phyloP scores from a whole-genome alignment of 1,140 invertebrate genomes.

The Heliconius eleuchia region DNA sequence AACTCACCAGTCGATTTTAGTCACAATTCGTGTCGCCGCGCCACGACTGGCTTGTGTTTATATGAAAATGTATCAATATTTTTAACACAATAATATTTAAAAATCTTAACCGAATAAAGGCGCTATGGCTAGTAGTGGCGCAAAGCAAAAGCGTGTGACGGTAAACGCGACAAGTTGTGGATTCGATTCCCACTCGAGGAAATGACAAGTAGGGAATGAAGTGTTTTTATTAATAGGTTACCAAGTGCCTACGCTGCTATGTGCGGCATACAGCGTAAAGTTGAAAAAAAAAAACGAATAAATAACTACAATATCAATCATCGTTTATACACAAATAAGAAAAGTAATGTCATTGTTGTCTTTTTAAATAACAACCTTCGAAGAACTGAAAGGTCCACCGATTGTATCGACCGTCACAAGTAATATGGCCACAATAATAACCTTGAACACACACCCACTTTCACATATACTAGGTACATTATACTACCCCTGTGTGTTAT shows the following conservation, averaged over 20 bases:
- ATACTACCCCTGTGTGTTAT: constrained; percentile 23
- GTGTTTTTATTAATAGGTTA: too few relatives aligned
- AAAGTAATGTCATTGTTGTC: constrained; percentile 2
- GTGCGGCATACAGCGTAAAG: neutral
- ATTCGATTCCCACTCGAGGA: too few relatives aligned
- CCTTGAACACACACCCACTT: constrained; percentile 62
- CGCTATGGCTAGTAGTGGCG: too few relatives aligned
- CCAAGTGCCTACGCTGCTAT: neutral
- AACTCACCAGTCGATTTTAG: too few relatives aligned
- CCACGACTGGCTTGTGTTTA: too few relatives aligned
- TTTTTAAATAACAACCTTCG: constrained; percentile 24
- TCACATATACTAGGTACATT: constrained; percentile 47
- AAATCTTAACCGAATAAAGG: too few relatives aligned
- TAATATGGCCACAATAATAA: constrained; percentile 46
- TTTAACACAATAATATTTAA: too few relatives aligned
- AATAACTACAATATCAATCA: neutral
- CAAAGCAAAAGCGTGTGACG: too few relatives aligned
- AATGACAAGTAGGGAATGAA: too few relatives aligned
- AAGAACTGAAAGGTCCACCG: constrained; percentile 23
- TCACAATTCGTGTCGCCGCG: too few relatives aligned
- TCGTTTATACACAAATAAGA: neutral
- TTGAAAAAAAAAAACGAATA: neutral
- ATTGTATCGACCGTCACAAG: constrained; percentile 59
- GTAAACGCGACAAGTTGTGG: too few relatives aligned
- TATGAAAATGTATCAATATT: too few relatives aligned